phyloP scores from a whole-genome alignment of 2,113 vertebrate genomes.

The Corapipo altera region DNA sequence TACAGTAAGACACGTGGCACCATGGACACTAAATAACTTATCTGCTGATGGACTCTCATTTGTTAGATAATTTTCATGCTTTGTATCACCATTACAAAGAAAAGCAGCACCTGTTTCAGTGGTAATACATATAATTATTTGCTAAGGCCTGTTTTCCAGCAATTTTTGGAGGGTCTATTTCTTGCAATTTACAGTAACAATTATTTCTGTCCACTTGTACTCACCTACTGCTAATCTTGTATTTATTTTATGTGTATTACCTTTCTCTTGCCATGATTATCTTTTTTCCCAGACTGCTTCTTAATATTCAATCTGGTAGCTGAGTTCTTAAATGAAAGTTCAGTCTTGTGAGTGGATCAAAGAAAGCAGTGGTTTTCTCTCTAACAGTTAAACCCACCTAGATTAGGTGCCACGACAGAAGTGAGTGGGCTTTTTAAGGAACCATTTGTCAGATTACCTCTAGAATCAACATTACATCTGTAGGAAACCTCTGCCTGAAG shows the following conservation, averaged over 20 bases:
- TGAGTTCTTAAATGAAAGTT: not conserved
- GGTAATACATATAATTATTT: not conserved
- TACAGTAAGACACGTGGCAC: not conserved
- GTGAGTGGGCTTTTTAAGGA: not conserved
- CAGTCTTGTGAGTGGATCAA: not conserved
- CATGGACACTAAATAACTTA: not conserved
- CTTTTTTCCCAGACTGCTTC: not conserved
- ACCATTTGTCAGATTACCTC: not conserved
- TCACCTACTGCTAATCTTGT: not conserved
- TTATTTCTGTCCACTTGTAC: not conserved
- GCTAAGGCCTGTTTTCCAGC: not conserved
- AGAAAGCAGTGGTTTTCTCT: not conserved
- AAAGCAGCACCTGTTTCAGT: not conserved
- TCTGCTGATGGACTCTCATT: not conserved
- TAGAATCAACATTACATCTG: slow-evolving; percentile 22
- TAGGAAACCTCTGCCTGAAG: slow-evolving; percentile 3
- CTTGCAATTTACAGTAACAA: not conserved
- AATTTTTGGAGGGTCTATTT: not conserved
- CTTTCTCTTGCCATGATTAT: not conserved
- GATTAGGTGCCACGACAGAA: not conserved
- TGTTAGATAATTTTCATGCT: not conserved
- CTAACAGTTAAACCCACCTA: not conserved
- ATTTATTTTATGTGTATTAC: not conserved
- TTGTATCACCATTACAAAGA: not conserved
- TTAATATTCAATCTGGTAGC: not conserved